These are phyloP conservation scores for Megaceryle alcyon DNA, from an alignment of 2,797 vertebrate genomes.

Conservation along the genomic window DNA sequence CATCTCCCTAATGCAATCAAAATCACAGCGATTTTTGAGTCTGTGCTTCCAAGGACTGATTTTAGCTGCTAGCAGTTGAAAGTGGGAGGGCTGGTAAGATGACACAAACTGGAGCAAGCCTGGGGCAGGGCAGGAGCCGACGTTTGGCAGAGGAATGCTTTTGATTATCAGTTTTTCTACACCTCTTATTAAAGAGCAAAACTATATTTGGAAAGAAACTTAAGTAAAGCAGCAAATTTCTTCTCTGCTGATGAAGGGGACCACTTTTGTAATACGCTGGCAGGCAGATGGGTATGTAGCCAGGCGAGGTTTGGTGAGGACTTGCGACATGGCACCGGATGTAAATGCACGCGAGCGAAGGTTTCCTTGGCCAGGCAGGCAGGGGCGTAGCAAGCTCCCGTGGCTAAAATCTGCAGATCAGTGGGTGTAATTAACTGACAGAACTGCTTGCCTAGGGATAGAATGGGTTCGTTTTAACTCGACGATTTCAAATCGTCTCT, in stretches of 20 bases:
- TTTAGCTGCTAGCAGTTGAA: neutral
- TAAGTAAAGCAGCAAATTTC: neutral
- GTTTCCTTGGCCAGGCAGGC: neutral
- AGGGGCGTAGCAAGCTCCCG: fast-evolving
- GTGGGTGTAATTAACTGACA: fast-evolving
- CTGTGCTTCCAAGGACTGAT: neutral
- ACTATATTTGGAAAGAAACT: neutral
- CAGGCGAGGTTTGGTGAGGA: neutral
- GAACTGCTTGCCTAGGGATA: neutral
- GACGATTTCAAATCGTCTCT: fast-evolving
- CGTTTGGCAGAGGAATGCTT: neutral
- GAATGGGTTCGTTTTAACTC: neutral
- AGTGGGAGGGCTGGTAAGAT: fast-evolving
- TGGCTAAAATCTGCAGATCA: neutral
- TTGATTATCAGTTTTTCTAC: neutral
- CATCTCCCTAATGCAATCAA: neutral
- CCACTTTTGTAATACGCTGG: fast-evolving
- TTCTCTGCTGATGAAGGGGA: neutral
- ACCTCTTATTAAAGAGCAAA: neutral
- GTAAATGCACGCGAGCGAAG: fast-evolving
- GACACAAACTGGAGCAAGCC: neutral
- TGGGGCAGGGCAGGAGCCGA: fast-evolving
- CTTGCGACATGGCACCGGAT: neutral
- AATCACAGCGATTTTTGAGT: neutral
- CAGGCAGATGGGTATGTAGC: fast-evolving